A percentile compares a stretch with the other conserved stretches of the same genome.
Conservation (phyloP, 2,888 invertebrate species). For the Scelioninae gen. 2 region DNA sequence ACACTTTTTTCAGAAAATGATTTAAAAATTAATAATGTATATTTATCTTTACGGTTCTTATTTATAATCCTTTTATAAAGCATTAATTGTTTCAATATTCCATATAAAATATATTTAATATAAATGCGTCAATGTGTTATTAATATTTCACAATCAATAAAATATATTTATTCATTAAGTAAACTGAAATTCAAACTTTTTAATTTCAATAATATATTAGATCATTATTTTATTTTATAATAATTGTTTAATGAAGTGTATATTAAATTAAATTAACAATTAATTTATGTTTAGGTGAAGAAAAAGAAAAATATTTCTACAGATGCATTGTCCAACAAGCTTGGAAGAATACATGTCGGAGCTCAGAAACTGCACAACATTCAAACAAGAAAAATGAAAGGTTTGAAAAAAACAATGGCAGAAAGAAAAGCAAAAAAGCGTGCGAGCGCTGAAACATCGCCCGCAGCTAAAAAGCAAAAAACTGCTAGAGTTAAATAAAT, state of each 20-base stretch:
- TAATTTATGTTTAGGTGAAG: slow-evolving; percentile 77
- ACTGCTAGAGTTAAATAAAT: slow-evolving; percentile 1
- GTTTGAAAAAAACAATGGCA: slow-evolving; percentile 84
- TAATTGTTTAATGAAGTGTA: neutral
- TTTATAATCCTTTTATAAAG: no score
- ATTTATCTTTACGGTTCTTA: no score
- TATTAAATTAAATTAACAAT: slow-evolving; percentile 7
- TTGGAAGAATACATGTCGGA: slow-evolving; percentile 95
- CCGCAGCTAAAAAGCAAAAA: slow-evolving; percentile 33
- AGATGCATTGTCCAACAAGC: slow-evolving; percentile 91
- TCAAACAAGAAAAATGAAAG: slow-evolving; percentile 95
- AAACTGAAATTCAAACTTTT: no score
- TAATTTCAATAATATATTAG: no score
- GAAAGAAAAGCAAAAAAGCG: slow-evolving; percentile 79
- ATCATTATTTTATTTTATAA: no score
- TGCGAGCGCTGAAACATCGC: neutral
- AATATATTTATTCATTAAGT: no score
- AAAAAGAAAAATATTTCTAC: slow-evolving; percentile 94
- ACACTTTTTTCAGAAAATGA: no score
- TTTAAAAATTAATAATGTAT: no score
- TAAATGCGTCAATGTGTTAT: no score
- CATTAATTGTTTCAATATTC: no score
- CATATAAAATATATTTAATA: no score
- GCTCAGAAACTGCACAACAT: slow-evolving; percentile 89
- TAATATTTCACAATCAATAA: no score